Evolutionary conservation across 2,113 vertebrate species (phyloP), one percentile per base, ranked within the genome.

Genomic region (Cygnus atratus): DNA sequence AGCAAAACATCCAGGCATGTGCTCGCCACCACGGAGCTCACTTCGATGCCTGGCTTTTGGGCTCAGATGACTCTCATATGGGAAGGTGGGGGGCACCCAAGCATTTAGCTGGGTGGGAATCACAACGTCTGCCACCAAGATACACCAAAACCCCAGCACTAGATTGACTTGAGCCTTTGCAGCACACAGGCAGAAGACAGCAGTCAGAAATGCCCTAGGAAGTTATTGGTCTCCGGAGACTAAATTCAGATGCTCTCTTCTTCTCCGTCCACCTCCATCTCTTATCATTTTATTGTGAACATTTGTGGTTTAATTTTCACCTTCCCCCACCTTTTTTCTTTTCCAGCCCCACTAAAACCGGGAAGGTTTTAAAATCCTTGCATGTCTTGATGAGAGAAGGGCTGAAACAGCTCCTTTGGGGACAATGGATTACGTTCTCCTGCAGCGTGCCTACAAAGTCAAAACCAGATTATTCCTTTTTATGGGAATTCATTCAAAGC

Each of bases 401-500:
- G 92, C 37, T 74, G 58, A 63, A 96, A 95, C 2, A 3, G 76
- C 73, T 94, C 90, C 71, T 89, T 9, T 44, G 92, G 70, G 94
- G 54, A 83, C 79, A 95, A 82, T 90, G 88, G 39, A 95, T 80
- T 86, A 73, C 7, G 85, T 66, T 78, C 65, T 79, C 68, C 71
- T 70, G 92, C 71, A 91, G 41, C 6, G 67, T 35, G 83, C 79
- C 92, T 71, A 83, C 85, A 75, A 90, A 94, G 85, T 83, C 90
- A 88, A 90, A 84, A 58, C 83, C 90, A 93, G 92, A 94, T 92
- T 80, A 90, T 88, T 86, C 94, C 86, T 83, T 93, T 94, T 91
- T 95, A 94, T 66, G 84, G 92, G 72, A 88, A 90, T 83, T 93
- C 85, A 96, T 88, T 94, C 92, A 83, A 90, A 96, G 46, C 59